Evolutionary conservation across 2,113 vertebrate species (phyloP), one percentile per base, ranked within the genome.

Genomic region (Amblyopsis rosae): DNA sequence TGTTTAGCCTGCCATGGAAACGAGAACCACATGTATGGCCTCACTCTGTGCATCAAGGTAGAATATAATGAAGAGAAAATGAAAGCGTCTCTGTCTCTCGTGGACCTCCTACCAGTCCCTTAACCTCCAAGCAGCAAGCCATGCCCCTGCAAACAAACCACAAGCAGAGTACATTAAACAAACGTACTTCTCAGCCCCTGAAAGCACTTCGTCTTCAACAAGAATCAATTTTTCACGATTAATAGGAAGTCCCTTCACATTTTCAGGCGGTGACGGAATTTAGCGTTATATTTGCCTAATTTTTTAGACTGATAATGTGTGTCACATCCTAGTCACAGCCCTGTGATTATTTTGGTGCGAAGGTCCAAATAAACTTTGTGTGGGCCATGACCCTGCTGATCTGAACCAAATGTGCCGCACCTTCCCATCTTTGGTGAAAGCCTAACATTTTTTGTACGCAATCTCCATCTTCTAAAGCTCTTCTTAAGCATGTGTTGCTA

Each of bases 281-380:
- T 1, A 60, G 72, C 19, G 50, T 67, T 69, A 12, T 33, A 41
- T 59, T 59, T 19, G 10, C 55, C 48, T 58, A 4, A 12, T 50
- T 63, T 54, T 16, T 80, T 79, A 88, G 87, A 89, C 82, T 77
- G 76, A 76, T 87, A 75, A 83, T 67, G 82, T 81, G 73, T 76
- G 72, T 84, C 81, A 65, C 62, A 77, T 82, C 68, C 64, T 66
- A 88, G 86, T 69, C 72, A 9, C 72, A 74, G 70, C 66, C 61
- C 69, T 64, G 72, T 80, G 81, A 89, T 89, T 90, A 84, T 88
- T 88, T 86, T 84, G 75, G 79, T 82, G 73, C 80, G 75, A 83
- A 84, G 84, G 81, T 89, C 86, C 81, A 90, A 89, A 91, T 91
- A 89, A 88, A 90, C 77, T 77, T 33, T 59, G 0, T n/a, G 59